Evolutionary conservation across 2,888 invertebrate genomes (phyloP).

Genomic region (Pteria penguin): DNA sequence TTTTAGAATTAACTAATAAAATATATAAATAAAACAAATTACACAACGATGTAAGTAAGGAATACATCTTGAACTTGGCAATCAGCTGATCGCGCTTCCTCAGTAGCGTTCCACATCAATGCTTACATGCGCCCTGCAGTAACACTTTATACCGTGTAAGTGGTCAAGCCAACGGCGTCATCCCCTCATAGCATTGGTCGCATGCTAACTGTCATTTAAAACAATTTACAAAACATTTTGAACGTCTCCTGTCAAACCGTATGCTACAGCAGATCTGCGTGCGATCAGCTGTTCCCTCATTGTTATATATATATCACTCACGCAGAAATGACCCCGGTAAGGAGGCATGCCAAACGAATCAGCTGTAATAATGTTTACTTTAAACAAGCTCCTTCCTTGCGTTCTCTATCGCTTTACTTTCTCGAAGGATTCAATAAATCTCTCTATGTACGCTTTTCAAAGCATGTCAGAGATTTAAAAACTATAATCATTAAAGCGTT

Average conservation of each 20-base stretch:
- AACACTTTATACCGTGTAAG: constrained; percentile 41
- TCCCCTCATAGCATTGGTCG: background rate
- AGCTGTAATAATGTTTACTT: background rate
- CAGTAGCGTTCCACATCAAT: constrained; percentile 35
- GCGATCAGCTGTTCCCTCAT: background rate
- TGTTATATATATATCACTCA: background rate
- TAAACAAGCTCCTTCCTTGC: too few species aligned
- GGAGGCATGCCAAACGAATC: background rate
- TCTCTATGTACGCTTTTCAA: too few species aligned
- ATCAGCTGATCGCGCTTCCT: constrained; percentile 43
- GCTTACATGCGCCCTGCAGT: constrained; percentile 11
- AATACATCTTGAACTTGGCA: constrained; percentile 24
- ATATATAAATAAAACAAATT: constrained; percentile 1
- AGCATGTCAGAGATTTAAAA: too few species aligned
- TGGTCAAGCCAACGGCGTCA: constrained; percentile 28
- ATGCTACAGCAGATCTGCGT: background rate
- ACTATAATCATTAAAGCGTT: too few species aligned
- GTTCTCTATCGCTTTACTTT: too few species aligned
- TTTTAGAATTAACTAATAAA: background rate
- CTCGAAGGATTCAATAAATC: too few species aligned
- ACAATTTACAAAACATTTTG: background rate
- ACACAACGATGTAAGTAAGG: constrained; percentile 7
- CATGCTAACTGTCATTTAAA: background rate
- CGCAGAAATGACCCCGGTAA: background rate
- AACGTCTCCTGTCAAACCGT: background rate